A percentile compares a stretch with the other conserved stretches of the same genome.
phyloP scores from a whole-genome alignment of 2,797 vertebrate genomes.

The Anolis apletophallus region DNA sequence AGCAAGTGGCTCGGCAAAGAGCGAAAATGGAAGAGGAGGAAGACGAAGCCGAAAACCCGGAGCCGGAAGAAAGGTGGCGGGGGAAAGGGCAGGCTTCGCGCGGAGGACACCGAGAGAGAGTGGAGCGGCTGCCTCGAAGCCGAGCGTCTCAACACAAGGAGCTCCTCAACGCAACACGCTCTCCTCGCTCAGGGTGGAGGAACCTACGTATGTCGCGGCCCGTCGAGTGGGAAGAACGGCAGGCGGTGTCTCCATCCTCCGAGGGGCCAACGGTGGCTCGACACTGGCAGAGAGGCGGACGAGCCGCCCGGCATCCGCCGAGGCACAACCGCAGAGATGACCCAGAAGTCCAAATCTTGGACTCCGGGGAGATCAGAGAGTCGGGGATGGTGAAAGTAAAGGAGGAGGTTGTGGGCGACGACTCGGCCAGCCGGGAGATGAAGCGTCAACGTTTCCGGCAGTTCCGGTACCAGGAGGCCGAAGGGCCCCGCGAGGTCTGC shows the following conservation, averaged over 20 bases:
- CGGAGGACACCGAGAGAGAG: background rate
- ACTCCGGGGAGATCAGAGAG: conserved; percentile 12
- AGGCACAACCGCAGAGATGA: background rate
- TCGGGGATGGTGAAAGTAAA: conserved; percentile 31
- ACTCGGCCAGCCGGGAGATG: conserved; percentile 39
- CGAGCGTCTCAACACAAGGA: background rate
- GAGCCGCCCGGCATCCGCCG: background rate
- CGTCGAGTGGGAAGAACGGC: background rate
- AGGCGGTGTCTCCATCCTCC: background rate
- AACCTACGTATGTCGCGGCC: background rate
- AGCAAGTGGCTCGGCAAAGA: background rate
- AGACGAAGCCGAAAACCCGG: conserved; percentile 1
- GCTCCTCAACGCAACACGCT: background rate
- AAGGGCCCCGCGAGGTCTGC: conserved; percentile 30
- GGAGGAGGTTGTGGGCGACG: conserved; percentile 30
- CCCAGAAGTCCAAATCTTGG: background rate
- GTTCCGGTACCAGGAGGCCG: conserved; percentile 44
- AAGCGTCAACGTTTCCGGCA: conserved; percentile 42
- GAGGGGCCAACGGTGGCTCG: background rate
- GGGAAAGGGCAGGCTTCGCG: conserved; percentile 15
- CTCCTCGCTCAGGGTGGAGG: conserved; percentile 32
- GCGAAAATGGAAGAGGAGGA: conserved; percentile 27
- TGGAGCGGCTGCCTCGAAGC: background rate
- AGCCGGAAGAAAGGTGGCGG: conserved; percentile 2
- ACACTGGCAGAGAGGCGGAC: background rate